Base-by-base conservation (phyloP, 2,113 vertebrate genomes). In the Nyctereutes procyonoides region DNA sequence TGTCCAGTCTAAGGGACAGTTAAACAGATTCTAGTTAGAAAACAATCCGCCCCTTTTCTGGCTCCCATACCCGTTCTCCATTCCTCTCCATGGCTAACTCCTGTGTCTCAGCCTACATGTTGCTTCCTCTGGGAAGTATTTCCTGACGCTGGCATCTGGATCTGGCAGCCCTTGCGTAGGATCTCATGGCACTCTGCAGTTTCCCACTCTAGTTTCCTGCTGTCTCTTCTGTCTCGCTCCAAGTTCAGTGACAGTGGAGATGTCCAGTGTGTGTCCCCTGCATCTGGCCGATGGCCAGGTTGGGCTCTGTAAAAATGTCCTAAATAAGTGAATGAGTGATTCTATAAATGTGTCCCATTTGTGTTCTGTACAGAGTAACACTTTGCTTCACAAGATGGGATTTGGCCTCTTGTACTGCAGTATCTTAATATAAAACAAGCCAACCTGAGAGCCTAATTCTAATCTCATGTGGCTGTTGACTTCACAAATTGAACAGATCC, bases 391-490 rank as follows among this genome's bases (percentile, higher is more conserved):
- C 15, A 43, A 38, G 20, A 1, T 73, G 32, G 19, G 43, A 28
- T 53, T 82, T 77, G 88, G 12, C 32, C 69, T 56, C 55, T 67
- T 65, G 15, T 38, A 13, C 48, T 67, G 73, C 38, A 62, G 60
- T 87, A n/a, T 63, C 38, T 76, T 88, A 62, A 38, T 3, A 11
- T 38, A 48, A 81, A 71, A 56, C 73, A 43, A 79, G 38, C 60
- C 58, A 67, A 28, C 60, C 16, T 3, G 1, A 28, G 71, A 76
- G 51, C 48, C 69, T 19, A 32, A 24, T 60, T 93, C 95, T 83
- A 82, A 73, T 93, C 55, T 91, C 20, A 8, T 30, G 14, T 92
- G 96, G 51, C 67, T 87, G 32, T 83, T 90, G 97, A 62, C 53
- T 19, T 92, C 30, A 67, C 38, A 51, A 48, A 88, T 60, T 67